These are phyloP conservation scores for Rosalia funebris DNA, from an alignment of 2,888 invertebrate genomes.

Conservation along the genomic window DNA sequence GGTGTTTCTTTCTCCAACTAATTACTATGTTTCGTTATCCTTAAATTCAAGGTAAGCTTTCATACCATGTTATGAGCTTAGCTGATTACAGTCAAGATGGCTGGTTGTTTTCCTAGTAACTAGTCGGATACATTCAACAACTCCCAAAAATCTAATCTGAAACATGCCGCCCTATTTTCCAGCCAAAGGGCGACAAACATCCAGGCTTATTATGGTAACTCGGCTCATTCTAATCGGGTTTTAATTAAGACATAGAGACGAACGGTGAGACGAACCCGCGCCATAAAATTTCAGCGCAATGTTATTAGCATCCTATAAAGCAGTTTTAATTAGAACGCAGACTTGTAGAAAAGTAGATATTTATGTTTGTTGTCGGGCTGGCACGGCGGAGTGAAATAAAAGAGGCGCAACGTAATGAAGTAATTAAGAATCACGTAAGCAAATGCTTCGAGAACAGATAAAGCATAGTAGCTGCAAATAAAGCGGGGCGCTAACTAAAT, in stretches of 20 bases:
- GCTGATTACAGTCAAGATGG: too few relatives aligned
- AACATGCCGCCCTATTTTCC: too few relatives aligned
- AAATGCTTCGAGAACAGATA: slow-evolving; percentile 55
- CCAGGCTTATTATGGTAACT: too few relatives aligned
- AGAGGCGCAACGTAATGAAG: slow-evolving; percentile 52
- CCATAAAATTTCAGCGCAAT: slow-evolving; percentile 19
- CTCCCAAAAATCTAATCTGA: too few relatives aligned
- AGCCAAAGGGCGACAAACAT: too few relatives aligned
- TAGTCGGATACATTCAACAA: too few relatives aligned
- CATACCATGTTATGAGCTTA: too few relatives aligned
- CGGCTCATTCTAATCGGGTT: background rate
- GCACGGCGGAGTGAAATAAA: slow-evolving; percentile 35
- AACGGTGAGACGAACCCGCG: slow-evolving; percentile 7
- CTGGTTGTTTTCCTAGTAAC: too few relatives aligned
- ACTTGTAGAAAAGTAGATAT: slow-evolving; percentile 22
- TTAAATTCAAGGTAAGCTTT: too few relatives aligned
- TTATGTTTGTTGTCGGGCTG: slow-evolving; percentile 16
- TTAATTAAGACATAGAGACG: slow-evolving; percentile 19
- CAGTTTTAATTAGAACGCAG: slow-evolving; percentile 26
- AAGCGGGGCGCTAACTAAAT: slow-evolving; percentile 58
- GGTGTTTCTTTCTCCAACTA: too few relatives aligned
- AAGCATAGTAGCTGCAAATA: slow-evolving; percentile 55
- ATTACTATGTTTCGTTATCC: too few relatives aligned
- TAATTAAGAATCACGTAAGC: slow-evolving; percentile 60
- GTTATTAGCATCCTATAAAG: slow-evolving; percentile 23